Evolutionary conservation across 2,888 invertebrate species (phyloP).

Genomic region (Polymixis flavicincta): DNA sequence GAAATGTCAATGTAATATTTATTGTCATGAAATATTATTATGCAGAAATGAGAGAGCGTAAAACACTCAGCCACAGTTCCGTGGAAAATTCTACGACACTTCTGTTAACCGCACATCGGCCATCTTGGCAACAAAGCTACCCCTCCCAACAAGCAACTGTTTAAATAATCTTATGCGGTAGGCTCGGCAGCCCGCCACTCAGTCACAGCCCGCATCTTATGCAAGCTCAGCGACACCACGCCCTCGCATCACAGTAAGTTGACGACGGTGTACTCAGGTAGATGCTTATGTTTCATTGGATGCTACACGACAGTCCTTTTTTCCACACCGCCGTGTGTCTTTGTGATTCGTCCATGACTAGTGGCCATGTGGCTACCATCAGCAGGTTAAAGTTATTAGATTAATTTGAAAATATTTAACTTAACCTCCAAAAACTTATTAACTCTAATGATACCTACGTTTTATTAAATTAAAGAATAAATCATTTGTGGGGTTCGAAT

Average conservation of each 20-base stretch:
- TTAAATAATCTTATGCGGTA: constrained; percentile 5
- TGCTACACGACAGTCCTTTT: not conserved
- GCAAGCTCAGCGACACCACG: constrained; percentile 32
- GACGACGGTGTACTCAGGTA: not conserved
- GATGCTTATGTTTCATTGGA: constrained; percentile 31
- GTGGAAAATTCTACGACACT: constrained; percentile 1
- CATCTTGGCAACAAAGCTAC: constrained; percentile 27
- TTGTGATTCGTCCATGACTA: constrained; percentile 1
- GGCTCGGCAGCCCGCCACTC: constrained; percentile 22
- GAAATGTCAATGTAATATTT: too few species aligned
- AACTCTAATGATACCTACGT: not conserved
- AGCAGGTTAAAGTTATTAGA: not conserved
- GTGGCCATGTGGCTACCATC: not conserved
- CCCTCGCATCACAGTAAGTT: constrained; percentile 22
- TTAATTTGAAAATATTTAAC: not conserved
- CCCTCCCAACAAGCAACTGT: constrained; percentile 24
- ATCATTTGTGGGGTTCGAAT: not conserved
- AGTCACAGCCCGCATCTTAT: constrained; percentile 15
- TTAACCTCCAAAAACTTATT: not conserved
- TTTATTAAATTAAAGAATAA: not conserved
- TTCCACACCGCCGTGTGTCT: not conserved
- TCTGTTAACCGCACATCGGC: constrained; percentile 14
- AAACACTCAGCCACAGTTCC: not conserved
- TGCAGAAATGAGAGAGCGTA: not conserved
- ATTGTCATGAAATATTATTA: too few species aligned